Percentiles rank a stretch among this genome's conserved stretches.
Conservation (phyloP, 1,140 invertebrate species). For the Ostrea edulis region DNA sequence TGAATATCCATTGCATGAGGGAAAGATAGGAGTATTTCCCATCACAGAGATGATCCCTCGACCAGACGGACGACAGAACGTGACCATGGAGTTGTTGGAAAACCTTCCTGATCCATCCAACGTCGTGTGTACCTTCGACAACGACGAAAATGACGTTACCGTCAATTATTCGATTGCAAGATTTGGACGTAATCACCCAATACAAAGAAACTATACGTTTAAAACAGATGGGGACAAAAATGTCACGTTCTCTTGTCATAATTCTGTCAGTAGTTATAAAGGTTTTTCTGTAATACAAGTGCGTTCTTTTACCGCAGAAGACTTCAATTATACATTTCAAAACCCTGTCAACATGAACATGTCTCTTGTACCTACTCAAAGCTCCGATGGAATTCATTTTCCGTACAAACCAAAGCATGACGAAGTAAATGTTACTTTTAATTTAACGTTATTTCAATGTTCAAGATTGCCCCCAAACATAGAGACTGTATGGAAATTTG, state of each 20-base stretch:
- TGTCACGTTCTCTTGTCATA: constrained; percentile 41
- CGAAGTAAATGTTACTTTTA: constrained; percentile 32
- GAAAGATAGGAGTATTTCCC: constrained; percentile 12
- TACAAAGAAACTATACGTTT: constrained; percentile 5
- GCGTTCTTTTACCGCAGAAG: constrained; percentile 1
- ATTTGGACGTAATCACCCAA: background rate
- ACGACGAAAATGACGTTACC: background rate
- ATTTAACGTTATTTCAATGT: constrained; percentile 33
- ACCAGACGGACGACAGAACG: constrained; percentile 46
- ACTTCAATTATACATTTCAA: constrained; percentile 15
- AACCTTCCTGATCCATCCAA: constrained; percentile 47
- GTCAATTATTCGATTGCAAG: constrained; percentile 28
- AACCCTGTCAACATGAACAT: constrained; percentile 19
- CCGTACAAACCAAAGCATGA: constrained; percentile 9
- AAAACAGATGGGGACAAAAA: constrained; percentile 30
- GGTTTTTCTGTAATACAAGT: constrained; percentile 15
- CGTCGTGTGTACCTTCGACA: constrained; percentile 45
- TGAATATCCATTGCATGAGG: constrained; percentile 47
- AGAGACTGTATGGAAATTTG: constrained; percentile 36
- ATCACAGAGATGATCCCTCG: constrained; percentile 33
- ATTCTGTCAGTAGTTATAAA: constrained; percentile 43
- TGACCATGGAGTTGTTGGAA: constrained; percentile 35
- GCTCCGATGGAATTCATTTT: constrained; percentile 9
- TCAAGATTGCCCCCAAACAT: constrained; percentile 39
- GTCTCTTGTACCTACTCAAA: constrained; percentile 4